Evolutionary conservation across 2,888 invertebrate genomes (phyloP), one percentile per base, ranked within the genome.

Genomic region (Diabrotica balteata): DNA sequence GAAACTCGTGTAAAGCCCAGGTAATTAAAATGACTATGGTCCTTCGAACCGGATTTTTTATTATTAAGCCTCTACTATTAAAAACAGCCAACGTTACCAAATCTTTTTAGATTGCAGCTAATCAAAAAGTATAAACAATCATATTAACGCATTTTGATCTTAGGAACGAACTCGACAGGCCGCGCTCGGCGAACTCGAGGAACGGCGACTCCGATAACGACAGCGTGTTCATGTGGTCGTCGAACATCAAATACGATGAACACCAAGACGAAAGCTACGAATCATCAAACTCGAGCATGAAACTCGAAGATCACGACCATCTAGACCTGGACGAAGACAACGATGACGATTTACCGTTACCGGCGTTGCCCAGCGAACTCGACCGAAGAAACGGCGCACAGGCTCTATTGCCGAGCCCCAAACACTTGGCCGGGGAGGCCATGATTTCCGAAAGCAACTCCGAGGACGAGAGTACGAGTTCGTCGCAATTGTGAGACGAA

Each of bases 341-440:
- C 59, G 80, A 81, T 74, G 66, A 53, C 5, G 64, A 64, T 53
- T 46, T 84, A 50, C 79, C 78, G 60, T 69, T 84, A 59, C 84
- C 84, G 6, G 81, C 82, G 11, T 73, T 84, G 71, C 84, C 85
- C 43, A 84, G 82, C 66, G 84, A 83, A 73, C 80, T 84, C 63
- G 81, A 81, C 55, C 76, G 80, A 64, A 63, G 73, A 50, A 77
- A 78, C 61, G 79, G 75, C 43, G 79, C 75, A 66, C 77, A 79
- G 68, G 76, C 82, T 57, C 32, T 32, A 4, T 67, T 82, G 67
- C 84, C 84, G 4, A 79, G 79, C 57, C 90, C 90, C 11, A 90
- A 90, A 80, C 90, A 90, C 77, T 88, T 90, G 70, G 90, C 90
- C 51, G 90, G 90, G 7, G 90, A 90, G 79, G 89, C 90, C 54